These are phyloP conservation scores for Drosophila hamatofila DNA, from an alignment of 2,888 invertebrate species.

Conservation along the genomic window DNA sequence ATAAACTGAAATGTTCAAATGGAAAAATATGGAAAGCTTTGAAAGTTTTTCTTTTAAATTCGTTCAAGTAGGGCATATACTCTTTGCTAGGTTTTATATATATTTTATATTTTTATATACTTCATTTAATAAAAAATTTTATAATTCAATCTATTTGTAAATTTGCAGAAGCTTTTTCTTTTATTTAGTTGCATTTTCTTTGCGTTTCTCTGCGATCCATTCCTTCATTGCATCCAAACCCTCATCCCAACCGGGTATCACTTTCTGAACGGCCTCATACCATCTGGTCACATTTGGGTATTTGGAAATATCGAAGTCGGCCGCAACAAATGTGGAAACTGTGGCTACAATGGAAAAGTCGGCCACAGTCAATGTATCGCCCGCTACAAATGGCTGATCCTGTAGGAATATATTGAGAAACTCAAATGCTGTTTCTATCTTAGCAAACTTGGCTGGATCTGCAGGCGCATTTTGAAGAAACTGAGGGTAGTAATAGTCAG, in stretches of 20 bases:
- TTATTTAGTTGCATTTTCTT: not conserved
- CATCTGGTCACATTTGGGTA: slow-evolving; percentile 28
- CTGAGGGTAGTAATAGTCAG: slow-evolving; percentile 26
- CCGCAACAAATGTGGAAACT: slow-evolving; percentile 17
- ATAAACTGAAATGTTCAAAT: not conserved
- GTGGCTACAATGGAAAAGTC: slow-evolving; percentile 89
- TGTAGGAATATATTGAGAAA: slow-evolving; percentile 19
- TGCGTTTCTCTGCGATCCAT: slow-evolving; percentile 6
- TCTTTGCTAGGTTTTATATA: too few species aligned
- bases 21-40: not conserved
- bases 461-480: not conserved
- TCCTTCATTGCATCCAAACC: slow-evolving; percentile 32
- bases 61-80: too few species aligned
- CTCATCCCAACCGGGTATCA: slow-evolving; percentile 86
- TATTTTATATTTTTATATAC: not conserved
- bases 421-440: slow-evolving; percentile 18
- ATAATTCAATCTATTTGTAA: not conserved
- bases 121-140: not conserved
- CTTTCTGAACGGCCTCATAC: slow-evolving; percentile 87
- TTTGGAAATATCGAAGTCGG: slow-evolving; percentile 14
- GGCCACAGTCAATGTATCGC: slow-evolving; percentile 90
- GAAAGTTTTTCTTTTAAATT: not conserved
- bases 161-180: not conserved
- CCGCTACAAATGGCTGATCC: slow-evolving; percentile 86
- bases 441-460: slow-evolving; percentile 18